phyloP scores from a whole-genome alignment of 2,797 vertebrate species.

The Rousettus madagascariensis region DNA sequence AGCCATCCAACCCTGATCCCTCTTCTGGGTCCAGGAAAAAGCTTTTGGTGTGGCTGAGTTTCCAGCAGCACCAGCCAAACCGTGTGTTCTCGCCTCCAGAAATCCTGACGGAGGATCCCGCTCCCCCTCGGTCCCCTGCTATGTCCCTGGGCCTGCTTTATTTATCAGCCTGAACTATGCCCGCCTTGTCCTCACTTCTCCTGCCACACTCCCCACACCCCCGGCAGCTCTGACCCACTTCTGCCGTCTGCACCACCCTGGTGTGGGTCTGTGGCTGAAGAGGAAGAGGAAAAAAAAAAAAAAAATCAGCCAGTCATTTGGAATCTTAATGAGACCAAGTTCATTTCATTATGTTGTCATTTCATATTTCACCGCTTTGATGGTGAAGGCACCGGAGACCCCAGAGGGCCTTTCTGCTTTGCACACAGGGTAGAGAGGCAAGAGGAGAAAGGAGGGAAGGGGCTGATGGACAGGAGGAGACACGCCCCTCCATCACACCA shows the following conservation, averaged over 20 bases:
- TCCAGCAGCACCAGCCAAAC: not conserved
- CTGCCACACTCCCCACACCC: not conserved
- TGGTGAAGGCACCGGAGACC: constrained; percentile 62
- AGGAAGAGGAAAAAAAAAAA: not conserved
- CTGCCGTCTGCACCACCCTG: not conserved
- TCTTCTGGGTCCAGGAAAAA: not conserved
- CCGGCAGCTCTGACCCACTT: constrained; percentile 57
- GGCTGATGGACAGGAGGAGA: not conserved
- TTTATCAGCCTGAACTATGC: not conserved
- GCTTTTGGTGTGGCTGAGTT: not conserved
- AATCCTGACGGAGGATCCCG: constrained; percentile 18
- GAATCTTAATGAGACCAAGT: constrained; percentile 77
- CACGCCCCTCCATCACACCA: not conserved
- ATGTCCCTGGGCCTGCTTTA: not conserved
- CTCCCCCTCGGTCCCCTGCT: not conserved
- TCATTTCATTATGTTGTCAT: constrained; percentile 78
- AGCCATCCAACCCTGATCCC: not conserved
- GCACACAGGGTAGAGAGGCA: not conserved
- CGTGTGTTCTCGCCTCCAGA: constrained; percentile 16
- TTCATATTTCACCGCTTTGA: constrained; percentile 74
- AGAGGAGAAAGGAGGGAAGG: not conserved
- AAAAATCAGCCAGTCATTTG: constrained; percentile 42
- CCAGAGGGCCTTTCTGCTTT: constrained; percentile 61
- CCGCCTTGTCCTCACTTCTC: not conserved
- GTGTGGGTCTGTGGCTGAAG: constrained; percentile 48